These are phyloP conservation scores for Scopus umbretta DNA, from an alignment of 2,113 vertebrate species.

Conservation along the genomic window DNA sequence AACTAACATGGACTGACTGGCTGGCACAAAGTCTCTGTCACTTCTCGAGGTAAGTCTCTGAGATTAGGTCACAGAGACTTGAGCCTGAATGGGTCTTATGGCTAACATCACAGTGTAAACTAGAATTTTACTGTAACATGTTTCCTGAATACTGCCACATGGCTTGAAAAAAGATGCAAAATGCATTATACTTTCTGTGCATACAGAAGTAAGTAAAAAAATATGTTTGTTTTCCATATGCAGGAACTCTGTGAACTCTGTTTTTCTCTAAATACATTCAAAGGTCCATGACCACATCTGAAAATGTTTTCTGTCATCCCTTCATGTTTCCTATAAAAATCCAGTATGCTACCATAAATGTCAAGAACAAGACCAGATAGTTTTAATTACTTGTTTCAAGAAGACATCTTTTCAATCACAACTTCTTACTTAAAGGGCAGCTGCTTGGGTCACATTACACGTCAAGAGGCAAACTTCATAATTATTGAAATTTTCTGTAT, in stretches of 20 bases:
- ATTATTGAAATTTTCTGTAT: neutral
- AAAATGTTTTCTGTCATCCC: conserved; percentile 26
- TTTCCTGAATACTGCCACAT: neutral
- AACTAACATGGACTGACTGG: neutral
- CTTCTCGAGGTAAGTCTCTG: neutral
- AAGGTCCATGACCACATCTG: neutral
- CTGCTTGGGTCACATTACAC: conserved; percentile 3
- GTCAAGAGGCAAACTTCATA: neutral
- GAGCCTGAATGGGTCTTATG: neutral
- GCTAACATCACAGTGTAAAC: neutral
- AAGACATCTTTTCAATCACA: conserved; percentile 49
- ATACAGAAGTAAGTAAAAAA: neutral
- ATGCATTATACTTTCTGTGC: neutral
- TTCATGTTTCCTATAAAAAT: conserved; percentile 33
- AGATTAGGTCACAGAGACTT: neutral
- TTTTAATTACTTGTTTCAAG: conserved; percentile 55
- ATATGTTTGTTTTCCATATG: neutral
- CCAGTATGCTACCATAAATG: neutral
- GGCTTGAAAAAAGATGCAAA: neutral
- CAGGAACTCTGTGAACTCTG: neutral
- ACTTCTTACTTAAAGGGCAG: neutral
- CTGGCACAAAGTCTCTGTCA: neutral
- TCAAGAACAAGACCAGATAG: conserved; percentile 35
- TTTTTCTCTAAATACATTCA: neutral
- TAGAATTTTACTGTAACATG: neutral